Conservation (phyloP, 2,797 vertebrate genomes). For the Halcyon smyrnensis region DNA sequence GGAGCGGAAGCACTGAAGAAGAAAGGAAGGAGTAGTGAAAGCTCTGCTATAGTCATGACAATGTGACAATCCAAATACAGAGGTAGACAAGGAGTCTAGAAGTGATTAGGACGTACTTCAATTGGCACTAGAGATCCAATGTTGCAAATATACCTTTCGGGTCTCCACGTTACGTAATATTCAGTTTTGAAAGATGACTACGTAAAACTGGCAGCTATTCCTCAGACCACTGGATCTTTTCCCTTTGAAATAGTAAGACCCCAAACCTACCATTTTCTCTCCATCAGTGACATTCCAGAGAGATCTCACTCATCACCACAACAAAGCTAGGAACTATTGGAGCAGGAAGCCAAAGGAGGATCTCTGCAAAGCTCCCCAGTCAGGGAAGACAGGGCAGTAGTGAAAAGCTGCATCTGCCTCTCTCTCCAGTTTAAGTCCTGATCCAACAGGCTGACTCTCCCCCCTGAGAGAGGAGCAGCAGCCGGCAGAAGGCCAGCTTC, state of each 20-base stretch:
- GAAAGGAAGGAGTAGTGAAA: background rate
- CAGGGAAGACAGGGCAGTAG: background rate
- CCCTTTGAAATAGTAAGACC: background rate
- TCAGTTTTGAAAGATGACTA: background rate
- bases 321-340: background rate
- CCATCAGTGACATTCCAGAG: background rate
- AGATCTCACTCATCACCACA: background rate
- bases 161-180: background rate
- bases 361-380: background rate
- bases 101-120: background rate
- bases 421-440: background rate
- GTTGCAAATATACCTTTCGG: background rate
- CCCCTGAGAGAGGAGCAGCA: background rate
- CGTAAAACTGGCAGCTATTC: background rate
- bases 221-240: background rate
- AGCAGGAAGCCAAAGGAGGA: background rate
- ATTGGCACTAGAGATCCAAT: background rate
- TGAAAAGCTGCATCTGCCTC: background rate
- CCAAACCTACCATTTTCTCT: background rate
- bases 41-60: background rate
- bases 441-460: accelerated
- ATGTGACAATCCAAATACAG: background rate
- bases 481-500: background rate
- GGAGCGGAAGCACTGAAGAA: background rate
- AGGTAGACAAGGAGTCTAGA: background rate